phyloP scores from a whole-genome alignment of 2,797 vertebrate genomes.

The Malacoctenus gilli region DNA sequence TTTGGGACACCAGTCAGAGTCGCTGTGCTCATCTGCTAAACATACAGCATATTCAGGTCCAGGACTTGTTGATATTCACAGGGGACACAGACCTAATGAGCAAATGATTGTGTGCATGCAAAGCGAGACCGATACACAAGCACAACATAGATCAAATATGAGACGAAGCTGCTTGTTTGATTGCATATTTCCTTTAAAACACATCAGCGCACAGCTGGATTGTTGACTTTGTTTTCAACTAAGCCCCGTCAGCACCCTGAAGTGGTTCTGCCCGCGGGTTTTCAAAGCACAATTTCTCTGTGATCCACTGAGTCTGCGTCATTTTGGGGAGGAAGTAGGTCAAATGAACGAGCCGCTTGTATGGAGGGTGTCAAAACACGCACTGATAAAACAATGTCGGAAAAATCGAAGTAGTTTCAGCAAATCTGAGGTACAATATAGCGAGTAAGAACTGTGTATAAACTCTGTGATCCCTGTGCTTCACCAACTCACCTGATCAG shows the following conservation, averaged over 20 bases:
- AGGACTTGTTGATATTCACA: conserved; percentile 8
- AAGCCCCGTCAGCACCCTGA: not conserved
- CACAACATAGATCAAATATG: not conserved
- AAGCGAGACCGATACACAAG: conserved; percentile 11
- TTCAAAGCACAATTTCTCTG: not conserved
- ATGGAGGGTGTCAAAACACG: too few relatives aligned
- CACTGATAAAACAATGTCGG: conserved; percentile 1
- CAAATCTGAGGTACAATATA: conserved; percentile 39
- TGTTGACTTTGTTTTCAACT: conserved; percentile 2
- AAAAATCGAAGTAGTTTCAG: conserved; percentile 16
- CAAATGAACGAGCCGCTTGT: not conserved
- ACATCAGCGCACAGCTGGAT: not conserved
- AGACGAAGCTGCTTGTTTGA: conserved; percentile 4
- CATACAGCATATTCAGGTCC: conserved; percentile 13
- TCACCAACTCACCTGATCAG: conserved; percentile 3
- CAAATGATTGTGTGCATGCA: conserved; percentile 43
- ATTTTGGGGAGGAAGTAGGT: not conserved
- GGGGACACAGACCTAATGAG: conserved; percentile 13
- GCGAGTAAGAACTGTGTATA: conserved; percentile 22
- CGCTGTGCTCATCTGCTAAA: conserved; percentile 31
- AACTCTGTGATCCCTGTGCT: conserved; percentile 19
- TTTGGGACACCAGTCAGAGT: conserved; percentile 54
- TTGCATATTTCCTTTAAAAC: conserved; percentile 33
- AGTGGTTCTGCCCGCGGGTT: too few relatives aligned
- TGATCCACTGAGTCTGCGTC: not conserved